A percentile compares a stretch with the other conserved stretches of the same genome.
phyloP scores from a whole-genome alignment of 2,888 invertebrate species.

The Poecilus cupreus region DNA sequence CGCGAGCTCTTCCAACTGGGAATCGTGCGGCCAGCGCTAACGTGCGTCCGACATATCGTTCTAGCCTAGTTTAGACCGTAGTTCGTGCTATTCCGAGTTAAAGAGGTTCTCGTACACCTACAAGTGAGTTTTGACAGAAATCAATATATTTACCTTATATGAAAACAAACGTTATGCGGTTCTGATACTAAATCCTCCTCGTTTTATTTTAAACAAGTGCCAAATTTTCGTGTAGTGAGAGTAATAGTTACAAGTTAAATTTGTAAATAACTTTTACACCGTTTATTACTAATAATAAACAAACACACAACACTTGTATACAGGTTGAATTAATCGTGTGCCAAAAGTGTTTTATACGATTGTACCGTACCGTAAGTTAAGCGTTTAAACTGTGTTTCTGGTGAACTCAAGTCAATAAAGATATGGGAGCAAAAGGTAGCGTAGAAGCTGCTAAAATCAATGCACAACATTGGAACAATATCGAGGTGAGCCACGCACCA shows the following conservation, averaged over 20 bases:
- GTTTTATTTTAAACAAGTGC: slow-evolving; percentile 57
- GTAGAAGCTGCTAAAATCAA: slow-evolving; percentile 88
- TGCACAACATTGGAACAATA: slow-evolving; percentile 87
- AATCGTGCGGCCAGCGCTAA: background rate
- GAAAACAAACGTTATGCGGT: slow-evolving; percentile 57
- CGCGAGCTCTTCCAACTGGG: background rate
- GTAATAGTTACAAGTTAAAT: slow-evolving; percentile 40
- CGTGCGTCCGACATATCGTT: slow-evolving; percentile 15
- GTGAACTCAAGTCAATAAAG: slow-evolving; percentile 65
- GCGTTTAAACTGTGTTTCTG: slow-evolving; percentile 55
- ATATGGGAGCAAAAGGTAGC: slow-evolving; percentile 89
- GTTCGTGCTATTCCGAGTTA: slow-evolving; percentile 24
- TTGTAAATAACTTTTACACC: slow-evolving; percentile 57
- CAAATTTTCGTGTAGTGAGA: slow-evolving; percentile 59
- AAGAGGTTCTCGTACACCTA: slow-evolving; percentile 39
- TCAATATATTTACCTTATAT: slow-evolving; percentile 58
- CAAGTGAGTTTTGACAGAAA: slow-evolving; percentile 58
- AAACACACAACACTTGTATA: slow-evolving; percentile 41
- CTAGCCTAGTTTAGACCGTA: slow-evolving; percentile 26
- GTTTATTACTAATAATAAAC: slow-evolving; percentile 40
- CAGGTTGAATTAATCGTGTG: slow-evolving; percentile 52
- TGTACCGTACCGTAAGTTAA: slow-evolving; percentile 27
- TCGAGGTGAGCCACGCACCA: slow-evolving; percentile 79
- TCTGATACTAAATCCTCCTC: slow-evolving; percentile 43
- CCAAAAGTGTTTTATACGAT: slow-evolving; percentile 55